A percentile compares a stretch with the other conserved stretches of the same genome.
Evolutionary conservation across 2,888 invertebrate genomes (phyloP).

Genomic region (Xanthorhoe spadicearia): DNA sequence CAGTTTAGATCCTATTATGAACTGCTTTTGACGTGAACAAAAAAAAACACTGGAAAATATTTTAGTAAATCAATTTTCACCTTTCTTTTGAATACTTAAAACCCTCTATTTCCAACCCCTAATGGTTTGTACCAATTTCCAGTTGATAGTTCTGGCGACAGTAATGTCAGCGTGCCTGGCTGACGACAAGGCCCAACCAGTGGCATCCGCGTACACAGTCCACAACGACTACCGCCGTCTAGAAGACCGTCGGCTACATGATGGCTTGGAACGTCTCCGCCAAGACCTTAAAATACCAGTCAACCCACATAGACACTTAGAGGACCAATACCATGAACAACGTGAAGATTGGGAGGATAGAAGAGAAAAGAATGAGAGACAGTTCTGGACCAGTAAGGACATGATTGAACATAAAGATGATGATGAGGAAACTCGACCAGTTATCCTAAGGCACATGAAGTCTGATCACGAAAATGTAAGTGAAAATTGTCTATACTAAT

Average conservation of each 20-base stretch:
- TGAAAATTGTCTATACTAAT: too few relatives aligned
- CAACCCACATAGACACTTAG: slow-evolving; percentile 23
- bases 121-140: slow-evolving; percentile 14
- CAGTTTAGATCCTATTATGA: too few relatives aligned
- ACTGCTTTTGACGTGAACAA: too few relatives aligned
- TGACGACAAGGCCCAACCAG: slow-evolving; percentile 29
- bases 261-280: slow-evolving; percentile 34
- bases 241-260: slow-evolving; percentile 28
- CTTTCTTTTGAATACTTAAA: too few relatives aligned
- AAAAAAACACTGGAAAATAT: too few relatives aligned
- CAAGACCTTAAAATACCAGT: slow-evolving; percentile 23
- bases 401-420: slow-evolving; percentile 32
- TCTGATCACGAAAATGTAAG: slow-evolving; percentile 47
- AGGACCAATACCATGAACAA: slow-evolving; percentile 24
- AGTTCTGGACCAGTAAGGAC: slow-evolving; percentile 31
- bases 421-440: slow-evolving; percentile 44
- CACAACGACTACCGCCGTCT: slow-evolving; percentile 29
- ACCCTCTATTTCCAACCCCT: too few relatives aligned
- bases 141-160: slow-evolving; percentile 49
- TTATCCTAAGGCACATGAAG: slow-evolving; percentile 48
- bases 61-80: too few relatives aligned
- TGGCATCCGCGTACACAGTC: slow-evolving; percentile 13
- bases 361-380: slow-evolving; percentile 10
- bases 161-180: slow-evolving; percentile 37
- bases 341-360: slow-evolving; percentile 13